Percentiles rank a stretch among this genome's conserved stretches.
These are phyloP conservation scores for Hylaeus anthracinus DNA, from an alignment of 1,140 invertebrate species.

Conservation along the genomic window DNA sequence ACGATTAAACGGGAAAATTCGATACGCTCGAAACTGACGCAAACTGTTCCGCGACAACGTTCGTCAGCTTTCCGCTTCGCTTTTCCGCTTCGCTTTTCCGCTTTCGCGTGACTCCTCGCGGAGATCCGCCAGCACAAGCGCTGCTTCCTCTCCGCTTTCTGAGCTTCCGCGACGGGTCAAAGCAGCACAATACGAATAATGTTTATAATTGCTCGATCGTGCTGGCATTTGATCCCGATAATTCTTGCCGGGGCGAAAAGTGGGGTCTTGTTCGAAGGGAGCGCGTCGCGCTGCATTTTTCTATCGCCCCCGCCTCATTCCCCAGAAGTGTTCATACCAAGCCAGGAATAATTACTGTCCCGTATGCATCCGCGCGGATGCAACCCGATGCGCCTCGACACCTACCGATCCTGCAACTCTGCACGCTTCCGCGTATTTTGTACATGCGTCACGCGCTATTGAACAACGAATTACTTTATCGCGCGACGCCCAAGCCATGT, in stretches of 20 bases:
- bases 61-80: too few relatives aligned
- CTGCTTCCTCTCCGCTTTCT: constrained; percentile 2
- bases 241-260: neutral
- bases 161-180: constrained; percentile 28
- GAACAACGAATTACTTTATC: neutral
- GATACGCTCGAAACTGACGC: too few relatives aligned
- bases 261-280: neutral
- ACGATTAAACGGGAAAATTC: too few relatives aligned
- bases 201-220: constrained; percentile 57
- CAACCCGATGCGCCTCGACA: constrained; percentile 1
- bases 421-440: constrained; percentile 9
- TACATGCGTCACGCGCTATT: neutral
- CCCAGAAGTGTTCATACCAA: neutral
- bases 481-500: neutral
- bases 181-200: constrained; percentile 56
- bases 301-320: neutral
- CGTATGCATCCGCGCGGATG: constrained; percentile 18
- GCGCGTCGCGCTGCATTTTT: neutral
- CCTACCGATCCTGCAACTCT: neutral
- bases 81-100: neutral
- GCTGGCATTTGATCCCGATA: constrained; percentile 41
- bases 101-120: neutral
- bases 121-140: neutral
- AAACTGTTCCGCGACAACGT: too few relatives aligned
- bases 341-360: constrained; percentile 33